Conservation (phyloP, 2,888 invertebrate species). For the Lochmaea capreae region DNA sequence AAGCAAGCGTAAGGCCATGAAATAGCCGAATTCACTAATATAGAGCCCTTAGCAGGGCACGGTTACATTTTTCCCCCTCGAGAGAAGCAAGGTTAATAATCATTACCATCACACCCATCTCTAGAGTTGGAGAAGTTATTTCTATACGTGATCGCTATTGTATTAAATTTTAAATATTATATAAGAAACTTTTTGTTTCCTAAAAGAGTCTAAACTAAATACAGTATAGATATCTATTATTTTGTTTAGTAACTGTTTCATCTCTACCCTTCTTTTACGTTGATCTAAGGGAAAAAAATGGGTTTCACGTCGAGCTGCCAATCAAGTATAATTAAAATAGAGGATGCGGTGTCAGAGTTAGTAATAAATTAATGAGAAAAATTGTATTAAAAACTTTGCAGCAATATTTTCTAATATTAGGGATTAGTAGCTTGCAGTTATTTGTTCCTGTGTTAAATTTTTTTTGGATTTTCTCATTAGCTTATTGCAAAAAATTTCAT, state of each 20-base stretch:
- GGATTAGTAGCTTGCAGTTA: not conserved
- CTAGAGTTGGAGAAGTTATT: not conserved
- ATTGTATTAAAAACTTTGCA: not conserved
- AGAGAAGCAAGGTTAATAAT: not conserved
- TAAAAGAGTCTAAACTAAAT: too few species aligned
- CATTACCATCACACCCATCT: not conserved
- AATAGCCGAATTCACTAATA: not conserved
- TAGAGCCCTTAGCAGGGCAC: not conserved
- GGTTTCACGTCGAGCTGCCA: constrained; percentile 3
- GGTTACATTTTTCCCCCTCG: not conserved
- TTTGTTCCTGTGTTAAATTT: not conserved
- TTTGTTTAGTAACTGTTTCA: not conserved
- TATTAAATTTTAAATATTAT: not conserved
- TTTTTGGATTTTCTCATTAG: not conserved
- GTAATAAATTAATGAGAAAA: constrained; percentile 9
- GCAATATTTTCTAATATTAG: not conserved
- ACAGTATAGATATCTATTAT: too few species aligned
- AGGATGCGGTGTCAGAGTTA: constrained; percentile 12
- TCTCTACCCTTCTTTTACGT: not conserved
- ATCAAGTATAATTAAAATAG: constrained; percentile 14
- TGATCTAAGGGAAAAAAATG: constrained; percentile 1
- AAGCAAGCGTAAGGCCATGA: not conserved
- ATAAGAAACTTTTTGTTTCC: too few species aligned
- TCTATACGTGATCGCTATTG: not conserved
- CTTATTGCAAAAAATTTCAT: not conserved